Evolutionary conservation across 30 jellyfish, hydroid and myxozoan species (phyloP).

Genomic region (Hydractinia echinata): DNA sequence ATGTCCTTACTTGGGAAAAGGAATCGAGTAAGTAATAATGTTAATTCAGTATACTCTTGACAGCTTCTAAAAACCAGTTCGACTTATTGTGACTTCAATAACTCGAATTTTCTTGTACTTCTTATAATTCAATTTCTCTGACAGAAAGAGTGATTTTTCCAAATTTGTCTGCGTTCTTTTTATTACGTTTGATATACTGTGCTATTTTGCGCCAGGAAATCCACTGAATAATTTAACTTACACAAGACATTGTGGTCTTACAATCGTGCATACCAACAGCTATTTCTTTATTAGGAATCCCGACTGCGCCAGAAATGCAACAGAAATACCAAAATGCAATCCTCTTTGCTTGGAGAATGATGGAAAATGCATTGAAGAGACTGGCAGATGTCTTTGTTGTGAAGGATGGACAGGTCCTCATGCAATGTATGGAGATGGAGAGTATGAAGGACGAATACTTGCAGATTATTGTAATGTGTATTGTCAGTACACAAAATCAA

Average conservation of each 20-base stretch:
- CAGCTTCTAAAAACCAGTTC: no score
- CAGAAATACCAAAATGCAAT: conserved; percentile 23
- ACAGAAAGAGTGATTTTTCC: no score
- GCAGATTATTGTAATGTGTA: conserved; percentile 10
- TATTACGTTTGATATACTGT: no score
- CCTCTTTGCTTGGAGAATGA: conserved; percentile 13
- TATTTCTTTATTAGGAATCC: conserved; percentile 30
- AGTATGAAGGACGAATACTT: background rate
- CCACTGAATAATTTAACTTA: no score
- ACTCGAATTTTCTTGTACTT: background rate
- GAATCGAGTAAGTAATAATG: background rate
- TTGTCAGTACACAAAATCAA: background rate
- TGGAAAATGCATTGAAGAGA: conserved; percentile 17
- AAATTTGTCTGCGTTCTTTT: no score
- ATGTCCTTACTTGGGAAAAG: conserved; percentile 7
- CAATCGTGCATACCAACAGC: no score
- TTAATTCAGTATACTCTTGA: no score
- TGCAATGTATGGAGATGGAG: conserved; percentile 15
- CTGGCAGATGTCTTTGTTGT: conserved; percentile 37
- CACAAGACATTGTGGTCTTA: no score
- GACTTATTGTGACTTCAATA: no score
- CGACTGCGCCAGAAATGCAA: background rate
- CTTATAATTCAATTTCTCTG: no score
- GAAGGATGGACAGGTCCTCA: conserved; percentile 38
- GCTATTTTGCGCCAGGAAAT: no score